These are phyloP conservation scores for Drosophila oshimai DNA, from an alignment of 1,140 invertebrate species.

Conservation along the genomic window DNA sequence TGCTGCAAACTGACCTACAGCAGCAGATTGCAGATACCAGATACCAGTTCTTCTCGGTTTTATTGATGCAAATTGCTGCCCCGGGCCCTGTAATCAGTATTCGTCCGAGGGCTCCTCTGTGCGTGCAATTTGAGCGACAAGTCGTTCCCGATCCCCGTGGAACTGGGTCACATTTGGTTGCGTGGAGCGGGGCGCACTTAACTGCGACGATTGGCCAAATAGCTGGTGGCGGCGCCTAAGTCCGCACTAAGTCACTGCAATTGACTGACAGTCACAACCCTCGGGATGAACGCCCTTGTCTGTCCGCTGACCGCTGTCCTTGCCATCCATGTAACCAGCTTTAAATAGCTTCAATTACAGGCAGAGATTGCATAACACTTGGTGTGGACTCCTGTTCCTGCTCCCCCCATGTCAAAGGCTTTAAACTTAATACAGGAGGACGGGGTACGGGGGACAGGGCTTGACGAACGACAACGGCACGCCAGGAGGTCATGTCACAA, in stretches of 20 bases:
- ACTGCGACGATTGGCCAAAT: constrained; percentile 65
- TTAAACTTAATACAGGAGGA: constrained; percentile 30
- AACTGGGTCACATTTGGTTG: constrained; percentile 65
- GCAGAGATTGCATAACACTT: constrained; percentile 59
- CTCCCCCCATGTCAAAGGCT: constrained; percentile 12
- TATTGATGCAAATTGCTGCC: constrained; percentile 79
- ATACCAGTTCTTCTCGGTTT: constrained; percentile 48
- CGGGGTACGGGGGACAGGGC: constrained; percentile 48
- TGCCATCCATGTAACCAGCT: constrained; percentile 60
- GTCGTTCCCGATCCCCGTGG: constrained; percentile 47
- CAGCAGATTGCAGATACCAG: constrained; percentile 32
- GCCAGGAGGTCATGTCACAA: constrained; percentile 78
- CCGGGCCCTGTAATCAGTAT: constrained; percentile 69
- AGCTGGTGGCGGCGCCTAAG: constrained; percentile 47
- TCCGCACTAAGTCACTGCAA: not conserved
- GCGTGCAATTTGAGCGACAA: constrained; percentile 80
- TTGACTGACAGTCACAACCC: constrained; percentile 66
- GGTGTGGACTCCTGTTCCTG: constrained; percentile 5
- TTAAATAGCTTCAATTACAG: constrained; percentile 78
- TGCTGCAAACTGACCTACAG: constrained; percentile 78
- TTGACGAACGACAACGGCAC: constrained; percentile 58
- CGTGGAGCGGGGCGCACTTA: constrained; percentile 55
- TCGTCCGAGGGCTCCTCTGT: constrained; percentile 46
- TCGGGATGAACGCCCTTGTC: constrained; percentile 47
- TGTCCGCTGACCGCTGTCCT: constrained; percentile 46